phyloP scores from a whole-genome alignment of 1,140 invertebrate species.

The Zaprionus lachaisei region DNA sequence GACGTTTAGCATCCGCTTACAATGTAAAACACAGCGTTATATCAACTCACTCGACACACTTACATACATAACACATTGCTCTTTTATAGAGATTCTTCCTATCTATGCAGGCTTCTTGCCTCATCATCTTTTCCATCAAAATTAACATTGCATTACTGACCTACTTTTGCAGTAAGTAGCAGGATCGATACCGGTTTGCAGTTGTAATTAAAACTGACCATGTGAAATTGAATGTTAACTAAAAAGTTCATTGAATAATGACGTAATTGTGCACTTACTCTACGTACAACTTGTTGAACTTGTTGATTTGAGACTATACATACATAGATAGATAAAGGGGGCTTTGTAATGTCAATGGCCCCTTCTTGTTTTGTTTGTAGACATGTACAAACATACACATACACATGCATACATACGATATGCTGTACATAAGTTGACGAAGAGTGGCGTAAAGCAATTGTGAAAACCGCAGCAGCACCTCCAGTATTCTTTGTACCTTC shows the following conservation, averaged over 20 bases:
- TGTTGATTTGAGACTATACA: slow-evolving; percentile 1
- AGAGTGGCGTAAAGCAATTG: slow-evolving; percentile 18
- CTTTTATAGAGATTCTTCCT: neutral
- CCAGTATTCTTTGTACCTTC: slow-evolving; percentile 2
- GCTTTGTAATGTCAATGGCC: neutral
- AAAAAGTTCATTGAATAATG: slow-evolving; percentile 28
- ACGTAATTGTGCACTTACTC: slow-evolving; percentile 21
- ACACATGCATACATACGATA: slow-evolving; percentile 7
- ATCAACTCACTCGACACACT: neutral
- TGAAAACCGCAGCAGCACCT: slow-evolving; percentile 19
- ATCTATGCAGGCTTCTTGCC: neutral
- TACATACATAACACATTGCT: neutral
- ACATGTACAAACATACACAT: slow-evolving; percentile 10
- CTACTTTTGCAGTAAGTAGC: slow-evolving; percentile 51
- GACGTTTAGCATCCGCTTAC: slow-evolving; percentile 41
- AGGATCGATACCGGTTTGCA: slow-evolving; percentile 53
- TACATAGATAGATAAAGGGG: slow-evolving; percentile 3
- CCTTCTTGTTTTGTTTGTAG: neutral
- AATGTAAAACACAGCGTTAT: slow-evolving; percentile 30
- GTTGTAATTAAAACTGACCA: slow-evolving; percentile 49
- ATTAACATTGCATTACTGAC: slow-evolving; percentile 58
- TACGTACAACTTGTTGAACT: slow-evolving; percentile 9
- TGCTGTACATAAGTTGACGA: slow-evolving; percentile 12
- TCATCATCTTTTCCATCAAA: neutral
- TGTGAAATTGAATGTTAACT: slow-evolving; percentile 13